Evolutionary conservation across 2,113 vertebrate species (phyloP), one percentile per base, ranked within the genome.

Genomic region (Albula goreensis): DNA sequence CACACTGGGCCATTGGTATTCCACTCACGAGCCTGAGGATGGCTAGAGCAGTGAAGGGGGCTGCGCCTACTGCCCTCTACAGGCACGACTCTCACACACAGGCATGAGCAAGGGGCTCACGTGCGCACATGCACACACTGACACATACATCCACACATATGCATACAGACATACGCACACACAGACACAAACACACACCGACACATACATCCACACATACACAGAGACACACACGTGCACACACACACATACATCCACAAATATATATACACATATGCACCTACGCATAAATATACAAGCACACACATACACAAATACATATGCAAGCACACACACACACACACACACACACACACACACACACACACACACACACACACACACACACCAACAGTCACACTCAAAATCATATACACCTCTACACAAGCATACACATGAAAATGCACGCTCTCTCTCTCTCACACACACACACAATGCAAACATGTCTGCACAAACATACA

Each of bases 21-120:
- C 90, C 88, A 91, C 90, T 91, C 51, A 60, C 91, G 92, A 90
- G 89, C 87, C 79, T 78, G 25, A 83, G 82, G 51, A 87, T 83
- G 87, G 89, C 51, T 87, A 91, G 78, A 95, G 93, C 92, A 93
- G 93, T 95, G 89, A 92, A 95, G 96, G 95, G 94, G 94, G 93
- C 93, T 85, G 88, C 74, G 80, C 92, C 92, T 92, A 94, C 94
- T 93, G 90, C 92, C 91, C 93, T 96, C 94, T 94, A 91, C 95
- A 93, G 93, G 94, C 92, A 94, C 92, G 93, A 95, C 92, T 89
- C 90, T 91, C 93, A 93, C 93, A 95, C 95, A n/a, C 15, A 87
- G 85, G 25, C 17, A 50, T 79, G 5, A 52, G 52, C 19, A 19
- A 41, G 31, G 31, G 49, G 25, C 70, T 0, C 13, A 63, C 15